Conservation (phyloP, 92 coral and sea anemone species). For the Porites rus region DNA sequence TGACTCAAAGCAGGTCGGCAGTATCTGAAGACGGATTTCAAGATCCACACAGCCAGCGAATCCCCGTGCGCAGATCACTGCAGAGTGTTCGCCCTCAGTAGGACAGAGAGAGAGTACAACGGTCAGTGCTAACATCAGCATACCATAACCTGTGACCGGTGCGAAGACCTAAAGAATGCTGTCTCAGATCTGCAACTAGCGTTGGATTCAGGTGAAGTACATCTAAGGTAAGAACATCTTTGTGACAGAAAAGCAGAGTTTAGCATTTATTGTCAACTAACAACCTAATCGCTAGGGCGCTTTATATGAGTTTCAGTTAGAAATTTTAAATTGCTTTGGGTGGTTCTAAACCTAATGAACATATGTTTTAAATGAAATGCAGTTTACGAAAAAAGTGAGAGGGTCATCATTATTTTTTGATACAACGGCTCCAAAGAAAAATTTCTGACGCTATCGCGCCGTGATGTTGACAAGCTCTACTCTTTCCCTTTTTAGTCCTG, state of each 20-base stretch:
- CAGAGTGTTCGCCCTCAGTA: slow-evolving; percentile 12
- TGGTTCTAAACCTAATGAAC: not conserved
- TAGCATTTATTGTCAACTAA: slow-evolving; percentile 2
- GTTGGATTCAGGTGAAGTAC: not conserved
- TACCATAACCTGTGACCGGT: slow-evolving; percentile 10
- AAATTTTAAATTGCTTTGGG: not conserved
- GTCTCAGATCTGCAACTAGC: slow-evolving; percentile 19
- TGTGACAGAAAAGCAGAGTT: slow-evolving; percentile 18
- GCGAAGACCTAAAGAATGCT: slow-evolving; percentile 12
- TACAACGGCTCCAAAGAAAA: slow-evolving; percentile 12
- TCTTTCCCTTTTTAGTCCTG: slow-evolving; percentile 11
- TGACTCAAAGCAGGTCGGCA: slow-evolving; percentile 22
- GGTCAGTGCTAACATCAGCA: slow-evolving; percentile 27
- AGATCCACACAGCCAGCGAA: slow-evolving; percentile 29
- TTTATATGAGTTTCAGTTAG: not conserved
- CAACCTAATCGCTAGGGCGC: slow-evolving; percentile 9
- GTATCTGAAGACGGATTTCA: slow-evolving; percentile 39
- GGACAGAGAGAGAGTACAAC: not conserved
- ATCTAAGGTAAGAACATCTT: slow-evolving; percentile 6
- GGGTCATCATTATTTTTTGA: slow-evolving; percentile 1
- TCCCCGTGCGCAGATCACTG: slow-evolving; percentile 34
- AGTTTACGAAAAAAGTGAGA: not conserved
- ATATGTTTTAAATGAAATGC: not conserved
- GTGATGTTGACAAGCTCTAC: slow-evolving; percentile 15
- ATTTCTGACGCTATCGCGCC: not conserved